phyloP scores from a whole-genome alignment of 2,888 invertebrate genomes.

The Synanthedon andrenaeformis region DNA sequence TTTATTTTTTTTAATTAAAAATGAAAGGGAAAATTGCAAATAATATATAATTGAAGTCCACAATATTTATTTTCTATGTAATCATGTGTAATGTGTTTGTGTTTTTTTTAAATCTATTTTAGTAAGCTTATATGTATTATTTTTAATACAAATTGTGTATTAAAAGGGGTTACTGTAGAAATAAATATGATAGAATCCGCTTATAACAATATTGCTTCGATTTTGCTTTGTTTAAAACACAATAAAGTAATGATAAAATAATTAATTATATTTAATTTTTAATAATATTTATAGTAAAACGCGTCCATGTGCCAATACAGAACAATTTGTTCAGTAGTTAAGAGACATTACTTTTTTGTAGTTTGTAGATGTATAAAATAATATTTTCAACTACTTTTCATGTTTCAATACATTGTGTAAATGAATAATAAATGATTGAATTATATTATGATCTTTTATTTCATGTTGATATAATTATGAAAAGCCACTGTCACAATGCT shows the following conservation, averaged over 20 bases:
- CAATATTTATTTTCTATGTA: too few species aligned
- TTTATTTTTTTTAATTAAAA: too few species aligned
- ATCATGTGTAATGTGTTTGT: too few species aligned
- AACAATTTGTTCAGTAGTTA: conserved; percentile 40
- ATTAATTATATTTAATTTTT: not conserved
- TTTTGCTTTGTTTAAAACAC: not conserved
- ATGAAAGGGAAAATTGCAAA: too few species aligned
- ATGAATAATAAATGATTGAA: conserved; percentile 57
- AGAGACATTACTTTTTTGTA: conserved; percentile 61
- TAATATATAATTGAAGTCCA: too few species aligned
- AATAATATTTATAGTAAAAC: not conserved
- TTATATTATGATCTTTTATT: not conserved
- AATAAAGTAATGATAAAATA: not conserved
- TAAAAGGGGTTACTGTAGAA: too few species aligned
- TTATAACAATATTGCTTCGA: not conserved
- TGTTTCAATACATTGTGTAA: conserved; percentile 51
- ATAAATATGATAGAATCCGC: not conserved
- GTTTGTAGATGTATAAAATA: conserved; percentile 46
- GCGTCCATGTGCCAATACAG: conserved; percentile 60
- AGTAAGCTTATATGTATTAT: too few species aligned
- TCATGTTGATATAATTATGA: not conserved
- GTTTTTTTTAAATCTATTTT: too few species aligned
- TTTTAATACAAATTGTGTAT: too few species aligned
- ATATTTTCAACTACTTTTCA: conserved; percentile 47
- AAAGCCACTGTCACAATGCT: too few species aligned